phyloP scores from a whole-genome alignment of 2,797 vertebrate species.

The Rhinogobio ventralis region DNA sequence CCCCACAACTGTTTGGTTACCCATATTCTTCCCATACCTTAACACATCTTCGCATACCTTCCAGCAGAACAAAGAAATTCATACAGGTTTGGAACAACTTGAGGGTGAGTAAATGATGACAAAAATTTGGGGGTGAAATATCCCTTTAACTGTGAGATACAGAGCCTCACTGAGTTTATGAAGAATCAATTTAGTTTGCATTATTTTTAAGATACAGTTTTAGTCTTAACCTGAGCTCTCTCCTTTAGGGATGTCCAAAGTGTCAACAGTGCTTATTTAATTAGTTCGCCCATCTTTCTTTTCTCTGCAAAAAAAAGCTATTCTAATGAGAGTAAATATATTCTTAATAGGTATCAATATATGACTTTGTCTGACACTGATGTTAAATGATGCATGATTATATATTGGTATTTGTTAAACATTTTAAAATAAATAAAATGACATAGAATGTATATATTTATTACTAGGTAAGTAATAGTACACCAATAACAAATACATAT shows the following conservation, averaged over 20 bases:
- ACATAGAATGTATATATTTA: not conserved
- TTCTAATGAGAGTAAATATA: not conserved
- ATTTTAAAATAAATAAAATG: not conserved
- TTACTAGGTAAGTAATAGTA: not conserved
- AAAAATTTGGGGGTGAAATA: too few species aligned
- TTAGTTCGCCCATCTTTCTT: not conserved
- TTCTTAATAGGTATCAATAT: not conserved
- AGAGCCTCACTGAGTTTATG: too few species aligned
- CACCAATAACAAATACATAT: not conserved
- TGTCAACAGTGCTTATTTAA: not conserved
- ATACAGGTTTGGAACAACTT: too few species aligned
- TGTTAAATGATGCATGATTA: too few species aligned
- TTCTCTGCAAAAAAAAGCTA: not conserved
- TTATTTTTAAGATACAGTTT: not conserved
- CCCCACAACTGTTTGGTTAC: too few species aligned
- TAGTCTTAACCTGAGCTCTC: not conserved
- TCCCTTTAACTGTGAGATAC: too few species aligned
- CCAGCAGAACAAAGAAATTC: too few species aligned
- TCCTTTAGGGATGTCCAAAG: not conserved
- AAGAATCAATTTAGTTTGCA: not conserved
- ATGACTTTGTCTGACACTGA: not conserved
- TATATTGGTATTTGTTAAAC: not conserved
- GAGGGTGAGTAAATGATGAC: too few species aligned
- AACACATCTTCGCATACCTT: too few species aligned
- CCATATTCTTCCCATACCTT: too few species aligned